Base-by-base conservation (phyloP, 2,113 vertebrate species). In the cattle (Bos taurus) region DNA sequence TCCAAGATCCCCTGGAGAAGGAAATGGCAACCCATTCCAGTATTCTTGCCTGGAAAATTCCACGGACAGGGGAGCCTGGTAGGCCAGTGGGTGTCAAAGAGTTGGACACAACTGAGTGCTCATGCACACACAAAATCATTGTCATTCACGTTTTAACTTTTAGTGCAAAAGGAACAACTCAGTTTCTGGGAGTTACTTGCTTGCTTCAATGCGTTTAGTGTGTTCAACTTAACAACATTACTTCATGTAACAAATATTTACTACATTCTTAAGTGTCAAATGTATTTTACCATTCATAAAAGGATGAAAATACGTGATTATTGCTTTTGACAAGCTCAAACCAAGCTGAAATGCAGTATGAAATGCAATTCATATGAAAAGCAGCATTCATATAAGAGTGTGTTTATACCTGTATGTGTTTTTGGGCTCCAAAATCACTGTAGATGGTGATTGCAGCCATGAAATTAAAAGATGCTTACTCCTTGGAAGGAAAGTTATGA, bases 61-160 rank as follows among this genome's bases (percentile, higher is more conserved):
- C 10, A 23, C 0, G 0, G 36, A 74, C 19, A 23, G 67, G n/a
- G n/a, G n/a, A 40, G 5, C 5, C 67, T 74, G 67, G n/a, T 23
- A 74, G 36, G 36, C 67, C 67, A 21, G 4, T 13, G 67, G 36
- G 21, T 40, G 36, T 74, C n/a, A 25, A 74, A 74, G 36, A 23
- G 5, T 40, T 40, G 36, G 36, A 25, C 36, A 74, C 19, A 74
- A 74, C n/a, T 40, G 67, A 74, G 10, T 10, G 10, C 1, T 0
- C 10, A 74, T 74, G 36, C 67, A 40, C 67, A 40, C n/a, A 71
- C 36, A 26, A 6, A 77, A 33, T 36, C 52, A 36, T 28, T 89
- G 6, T 5, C 3, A 46, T 19, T 81, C 28, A 60, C 5, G 3
- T 62, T 90, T 82, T 92, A 88, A 46, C 19, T 46, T 46, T 33